Evolutionary conservation across 2,113 vertebrate species (phyloP).

Genomic region (Grantiella picta): DNA sequence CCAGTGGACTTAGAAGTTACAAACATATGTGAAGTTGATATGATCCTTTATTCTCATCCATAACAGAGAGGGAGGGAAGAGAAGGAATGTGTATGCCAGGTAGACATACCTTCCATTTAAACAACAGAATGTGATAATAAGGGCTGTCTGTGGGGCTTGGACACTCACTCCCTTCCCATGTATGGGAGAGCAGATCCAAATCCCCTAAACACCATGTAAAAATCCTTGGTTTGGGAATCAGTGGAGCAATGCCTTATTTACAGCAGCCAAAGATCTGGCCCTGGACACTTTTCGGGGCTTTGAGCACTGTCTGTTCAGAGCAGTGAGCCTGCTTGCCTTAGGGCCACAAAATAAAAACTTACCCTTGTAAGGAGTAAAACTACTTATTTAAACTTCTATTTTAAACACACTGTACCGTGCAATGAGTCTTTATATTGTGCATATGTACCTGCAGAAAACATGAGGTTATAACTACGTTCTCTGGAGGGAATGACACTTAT

Average conservation of each 20-base stretch:
- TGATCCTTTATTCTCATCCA: conserved; percentile 35
- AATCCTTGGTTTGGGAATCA: conserved; percentile 33
- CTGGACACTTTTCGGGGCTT: conserved; percentile 29
- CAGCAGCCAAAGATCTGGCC: conserved; percentile 56
- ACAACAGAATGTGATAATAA: conserved; percentile 14
- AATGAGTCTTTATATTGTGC: conserved; percentile 66
- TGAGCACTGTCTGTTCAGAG: conserved; percentile 62
- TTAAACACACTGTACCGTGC: conserved; percentile 66
- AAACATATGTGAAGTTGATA: conserved; percentile 47
- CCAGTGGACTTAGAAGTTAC: conserved; percentile 55
- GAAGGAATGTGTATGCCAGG: conserved; percentile 35
- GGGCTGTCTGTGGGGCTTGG: conserved; percentile 12
- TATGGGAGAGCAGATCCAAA: conserved; percentile 45
- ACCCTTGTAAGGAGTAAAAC: conserved; percentile 59
- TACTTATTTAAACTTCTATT: conserved; percentile 45
- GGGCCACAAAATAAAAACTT: conserved; percentile 32
- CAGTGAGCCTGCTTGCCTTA: conserved; percentile 56
- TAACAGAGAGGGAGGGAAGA: background rate
- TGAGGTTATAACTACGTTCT: conserved; percentile 51
- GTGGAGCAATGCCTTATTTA: conserved; percentile 53
- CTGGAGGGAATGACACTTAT: conserved; percentile 54
- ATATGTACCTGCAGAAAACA: conserved; percentile 68
- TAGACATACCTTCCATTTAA: conserved; percentile 41
- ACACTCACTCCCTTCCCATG: background rate
- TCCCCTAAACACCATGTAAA: conserved; percentile 46